These are phyloP conservation scores for Linepithema humile DNA, from an alignment of 1,140 invertebrate genomes.

Conservation along the genomic window DNA sequence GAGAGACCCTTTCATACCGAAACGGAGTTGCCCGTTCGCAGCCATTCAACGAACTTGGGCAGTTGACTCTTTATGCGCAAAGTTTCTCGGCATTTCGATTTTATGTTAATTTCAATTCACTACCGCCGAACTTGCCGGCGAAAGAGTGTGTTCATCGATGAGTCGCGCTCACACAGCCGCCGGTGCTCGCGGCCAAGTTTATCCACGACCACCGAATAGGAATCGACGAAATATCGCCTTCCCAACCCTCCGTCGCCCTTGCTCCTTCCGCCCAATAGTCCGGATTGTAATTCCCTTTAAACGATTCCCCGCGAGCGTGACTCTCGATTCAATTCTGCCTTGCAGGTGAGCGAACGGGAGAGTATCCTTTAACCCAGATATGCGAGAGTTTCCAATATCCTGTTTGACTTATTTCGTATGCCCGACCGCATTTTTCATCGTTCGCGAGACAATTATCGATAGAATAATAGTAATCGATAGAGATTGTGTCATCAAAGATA, in stretches of 20 bases:
- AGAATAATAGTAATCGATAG: neutral
- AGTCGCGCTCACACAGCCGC: constrained; percentile 65
- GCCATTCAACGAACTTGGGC: constrained; percentile 82
- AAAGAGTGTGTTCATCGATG: constrained; percentile 76
- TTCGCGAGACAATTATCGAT: constrained; percentile 18
- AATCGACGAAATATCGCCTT: constrained; percentile 79
- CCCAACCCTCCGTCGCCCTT: constrained; percentile 56
- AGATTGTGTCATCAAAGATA: neutral
- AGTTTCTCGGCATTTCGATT: constrained; percentile 83
- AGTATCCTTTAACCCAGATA: constrained; percentile 56
- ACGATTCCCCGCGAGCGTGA: constrained; percentile 76
- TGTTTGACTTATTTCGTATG: constrained; percentile 21
- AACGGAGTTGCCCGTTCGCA: constrained; percentile 78
- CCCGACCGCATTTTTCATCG: neutral
- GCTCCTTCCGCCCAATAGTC: constrained; percentile 61
- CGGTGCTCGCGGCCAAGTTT: constrained; percentile 74
- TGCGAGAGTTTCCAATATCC: constrained; percentile 30
- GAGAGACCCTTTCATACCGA: constrained; percentile 75
- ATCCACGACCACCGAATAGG: constrained; percentile 77
- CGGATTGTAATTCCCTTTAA: constrained; percentile 79
- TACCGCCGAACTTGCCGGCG: constrained; percentile 75
- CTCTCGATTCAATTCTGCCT: constrained; percentile 77
- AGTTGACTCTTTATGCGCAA: constrained; percentile 84
- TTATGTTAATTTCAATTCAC: constrained; percentile 84
- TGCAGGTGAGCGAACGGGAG: constrained; percentile 51